Conservation (phyloP, 1,140 invertebrate genomes). For the Lordiphosa collinella region DNA sequence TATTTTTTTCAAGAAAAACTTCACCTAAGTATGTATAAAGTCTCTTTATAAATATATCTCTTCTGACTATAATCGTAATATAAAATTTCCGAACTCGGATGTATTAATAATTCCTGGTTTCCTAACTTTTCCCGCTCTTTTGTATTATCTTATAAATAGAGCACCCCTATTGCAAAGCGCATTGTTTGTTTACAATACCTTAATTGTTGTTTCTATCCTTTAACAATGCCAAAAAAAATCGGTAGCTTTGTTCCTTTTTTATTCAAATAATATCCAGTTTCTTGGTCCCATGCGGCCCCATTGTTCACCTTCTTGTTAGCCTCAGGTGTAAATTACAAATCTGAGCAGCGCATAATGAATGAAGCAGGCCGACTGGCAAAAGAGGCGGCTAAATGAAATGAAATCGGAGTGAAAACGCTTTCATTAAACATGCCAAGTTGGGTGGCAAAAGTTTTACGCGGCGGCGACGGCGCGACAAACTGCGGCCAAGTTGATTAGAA, state of each 20-base stretch:
- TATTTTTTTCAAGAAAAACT: too few relatives aligned
- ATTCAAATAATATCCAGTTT: slow-evolving; percentile 17
- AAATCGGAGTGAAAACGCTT: slow-evolving; percentile 74
- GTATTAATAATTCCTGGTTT: too few relatives aligned
- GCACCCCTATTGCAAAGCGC: too few relatives aligned
- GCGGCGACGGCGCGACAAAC: slow-evolving; percentile 51
- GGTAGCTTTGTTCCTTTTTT: not conserved
- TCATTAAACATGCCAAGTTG: slow-evolving; percentile 56
- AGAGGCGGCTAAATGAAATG: slow-evolving; percentile 70
- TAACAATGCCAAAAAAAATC: not conserved
- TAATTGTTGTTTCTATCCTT: too few relatives aligned
- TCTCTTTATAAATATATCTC: too few relatives aligned
- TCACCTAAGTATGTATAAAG: too few relatives aligned
- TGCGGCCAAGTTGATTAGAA: slow-evolving; percentile 76
- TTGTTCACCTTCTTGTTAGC: slow-evolving; percentile 43
- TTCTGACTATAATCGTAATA: too few relatives aligned
- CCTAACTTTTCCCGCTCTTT: too few relatives aligned
- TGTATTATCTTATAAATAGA: too few relatives aligned
- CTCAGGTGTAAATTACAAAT: slow-evolving; percentile 76
- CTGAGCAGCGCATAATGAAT: slow-evolving; percentile 70
- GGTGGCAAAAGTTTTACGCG: slow-evolving; percentile 51
- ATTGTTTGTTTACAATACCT: too few relatives aligned
- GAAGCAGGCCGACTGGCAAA: slow-evolving; percentile 39
- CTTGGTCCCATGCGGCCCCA: not conserved
- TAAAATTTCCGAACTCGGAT: too few relatives aligned